Base-by-base conservation (phyloP, 2,888 invertebrate genomes). In the Amblyjoppa fuscipennis region DNA sequence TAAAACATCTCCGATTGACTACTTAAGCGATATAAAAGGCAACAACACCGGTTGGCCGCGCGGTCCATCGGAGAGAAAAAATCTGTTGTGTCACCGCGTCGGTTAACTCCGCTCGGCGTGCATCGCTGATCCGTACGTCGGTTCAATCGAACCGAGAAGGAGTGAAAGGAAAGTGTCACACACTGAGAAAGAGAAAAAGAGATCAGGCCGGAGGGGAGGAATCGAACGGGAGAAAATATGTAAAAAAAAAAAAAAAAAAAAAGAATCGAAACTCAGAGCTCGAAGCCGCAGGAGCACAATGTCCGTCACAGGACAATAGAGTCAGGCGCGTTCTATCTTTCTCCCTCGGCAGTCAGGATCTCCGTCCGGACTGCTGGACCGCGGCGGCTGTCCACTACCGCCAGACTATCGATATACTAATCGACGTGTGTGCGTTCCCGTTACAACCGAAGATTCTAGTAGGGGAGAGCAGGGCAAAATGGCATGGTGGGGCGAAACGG, bases 231-330 rank as follows among this genome's bases (percentile, higher is more conserved):
- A 59, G 70, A 79, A 66, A 77, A 86, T 77, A 81, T 81, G 66
- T 34, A 77, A 78, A 84, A 87, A 20, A 20, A 74, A 56, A 87
- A 20, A 20, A 74, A 56, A 68, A 53, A 61, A 11, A 64, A 81
- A 56, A 64, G 78, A 56, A 75, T 49, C 25, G 45, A 68, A 53
- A 45, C 68, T 51, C 59, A 38, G 28, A 68, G 53, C 56, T 53
- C 49, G 73, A 13, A 51, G 51, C 77, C 71, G 70, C 74, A 70
- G 83, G 64, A 81, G 89, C 89, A 90, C 89, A 91, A 90, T 90
- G 91, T 90, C 90, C 89, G 89, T 91, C 91, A 88, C 88, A 82
- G 85, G 85, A 90, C 90, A 91, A 90, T 88, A 86, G 88, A 89
- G 87, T 86, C 87, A 85, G 89, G 87, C 53, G 66, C 11, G 45